Conservation (phyloP, 1,140 invertebrate species). For the Bathynomus jamesi region DNA sequence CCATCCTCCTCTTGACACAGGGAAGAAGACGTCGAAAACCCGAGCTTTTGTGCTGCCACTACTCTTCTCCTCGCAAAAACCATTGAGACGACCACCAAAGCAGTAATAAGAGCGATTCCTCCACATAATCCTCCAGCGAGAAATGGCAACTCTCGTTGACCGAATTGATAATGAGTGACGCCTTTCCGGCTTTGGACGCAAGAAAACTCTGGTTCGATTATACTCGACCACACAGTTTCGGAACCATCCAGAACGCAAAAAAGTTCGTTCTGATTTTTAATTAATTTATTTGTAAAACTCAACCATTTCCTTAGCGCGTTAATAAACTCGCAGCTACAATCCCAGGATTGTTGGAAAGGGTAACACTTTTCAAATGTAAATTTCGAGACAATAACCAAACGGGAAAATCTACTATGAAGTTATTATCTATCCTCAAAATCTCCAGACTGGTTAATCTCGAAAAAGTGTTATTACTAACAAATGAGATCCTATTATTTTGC, state of each 20-base stretch:
- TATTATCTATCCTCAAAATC: slow-evolving; percentile 66
- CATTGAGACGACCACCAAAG: slow-evolving; percentile 23
- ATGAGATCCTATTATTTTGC: slow-evolving; percentile 58
- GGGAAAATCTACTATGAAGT: slow-evolving; percentile 61
- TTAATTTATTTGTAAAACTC: not conserved
- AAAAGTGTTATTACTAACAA: slow-evolving; percentile 70
- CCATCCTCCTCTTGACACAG: slow-evolving; percentile 58
- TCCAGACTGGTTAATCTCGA: slow-evolving; percentile 58
- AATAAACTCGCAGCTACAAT: slow-evolving; percentile 75
- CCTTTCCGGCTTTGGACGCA: slow-evolving; percentile 17
- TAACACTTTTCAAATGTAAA: slow-evolving; percentile 48
- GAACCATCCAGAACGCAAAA: slow-evolving; percentile 21
- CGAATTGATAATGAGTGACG: slow-evolving; percentile 26
- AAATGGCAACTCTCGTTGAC: slow-evolving; percentile 21
- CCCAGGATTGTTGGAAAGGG: slow-evolving; percentile 74
- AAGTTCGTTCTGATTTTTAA: slow-evolving; percentile 5
- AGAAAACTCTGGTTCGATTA: slow-evolving; percentile 16
- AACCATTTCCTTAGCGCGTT: slow-evolving; percentile 70
- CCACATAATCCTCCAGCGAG: slow-evolving; percentile 24
- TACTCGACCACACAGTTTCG: slow-evolving; percentile 14
- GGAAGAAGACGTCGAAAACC: slow-evolving; percentile 10
- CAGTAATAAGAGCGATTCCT: slow-evolving; percentile 20
- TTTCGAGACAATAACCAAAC: slow-evolving; percentile 66
- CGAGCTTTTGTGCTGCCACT: slow-evolving; percentile 15
- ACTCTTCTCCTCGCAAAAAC: slow-evolving; percentile 26